A percentile compares a stretch with the other conserved stretches of the same genome.
These are phyloP conservation scores for Gallinago solitaria DNA, from an alignment of 2,797 vertebrate genomes.

Conservation along the genomic window DNA sequence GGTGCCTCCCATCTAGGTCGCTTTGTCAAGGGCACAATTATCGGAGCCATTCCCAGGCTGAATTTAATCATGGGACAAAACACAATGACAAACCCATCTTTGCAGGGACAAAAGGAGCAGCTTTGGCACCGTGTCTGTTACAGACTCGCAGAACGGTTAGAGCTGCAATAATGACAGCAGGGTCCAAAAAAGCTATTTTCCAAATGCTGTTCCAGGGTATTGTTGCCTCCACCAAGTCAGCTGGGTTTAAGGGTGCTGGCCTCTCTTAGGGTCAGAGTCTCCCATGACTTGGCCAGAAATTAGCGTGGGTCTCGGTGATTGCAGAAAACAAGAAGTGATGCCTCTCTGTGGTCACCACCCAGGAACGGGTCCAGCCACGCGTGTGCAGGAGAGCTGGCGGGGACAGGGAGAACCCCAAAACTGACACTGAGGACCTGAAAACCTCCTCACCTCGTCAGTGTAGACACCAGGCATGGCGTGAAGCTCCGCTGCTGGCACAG, in stretches of 20 bases:
- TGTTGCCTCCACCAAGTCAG: background rate
- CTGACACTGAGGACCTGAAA: background rate
- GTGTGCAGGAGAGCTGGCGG: background rate
- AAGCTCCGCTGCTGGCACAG: background rate
- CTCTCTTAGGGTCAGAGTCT: background rate
- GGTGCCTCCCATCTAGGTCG: background rate
- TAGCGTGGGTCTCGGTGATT: background rate
- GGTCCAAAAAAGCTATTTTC: background rate
- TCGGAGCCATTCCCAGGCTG: background rate
- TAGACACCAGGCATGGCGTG: background rate
- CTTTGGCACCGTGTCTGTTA: background rate
- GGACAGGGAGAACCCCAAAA: background rate
- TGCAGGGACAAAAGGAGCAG: background rate
- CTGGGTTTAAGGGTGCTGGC: background rate
- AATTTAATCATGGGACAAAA: background rate
- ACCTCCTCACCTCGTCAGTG: background rate
- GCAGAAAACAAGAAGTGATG: background rate
- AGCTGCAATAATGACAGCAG: background rate
- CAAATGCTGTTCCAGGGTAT: background rate
- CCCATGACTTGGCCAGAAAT: background rate
- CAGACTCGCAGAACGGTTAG: background rate
- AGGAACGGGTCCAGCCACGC: background rate
- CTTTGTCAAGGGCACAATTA: background rate
- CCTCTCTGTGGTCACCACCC: background rate
- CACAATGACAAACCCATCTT: background rate